Evolutionary conservation across 2,888 invertebrate species (phyloP).

Genomic region (Melanostoma mellinum): DNA sequence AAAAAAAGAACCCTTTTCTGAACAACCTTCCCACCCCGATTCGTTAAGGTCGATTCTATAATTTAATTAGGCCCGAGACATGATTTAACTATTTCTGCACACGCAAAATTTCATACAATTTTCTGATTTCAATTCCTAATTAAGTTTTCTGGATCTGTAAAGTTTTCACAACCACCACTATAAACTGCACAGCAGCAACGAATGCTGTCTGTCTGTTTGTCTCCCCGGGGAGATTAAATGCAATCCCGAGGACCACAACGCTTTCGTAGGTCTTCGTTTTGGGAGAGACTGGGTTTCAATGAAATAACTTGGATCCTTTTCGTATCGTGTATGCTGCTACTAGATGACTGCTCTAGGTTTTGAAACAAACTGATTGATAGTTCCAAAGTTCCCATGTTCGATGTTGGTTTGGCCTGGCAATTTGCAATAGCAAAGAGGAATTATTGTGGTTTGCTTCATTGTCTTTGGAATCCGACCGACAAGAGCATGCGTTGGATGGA

Average conservation of each 20-base stretch:
- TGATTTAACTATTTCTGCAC: constrained; percentile 62
- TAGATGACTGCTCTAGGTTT: constrained; percentile 47
- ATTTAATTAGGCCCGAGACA: constrained; percentile 67
- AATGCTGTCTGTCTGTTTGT: constrained; percentile 15
- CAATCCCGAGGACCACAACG: constrained; percentile 43
- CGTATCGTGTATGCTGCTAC: constrained; percentile 12
- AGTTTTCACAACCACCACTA: constrained; percentile 32
- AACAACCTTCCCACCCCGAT: constrained; percentile 48
- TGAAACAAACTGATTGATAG: constrained; percentile 66
- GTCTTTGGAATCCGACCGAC: constrained; percentile 56
- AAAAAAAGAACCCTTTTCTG: constrained; percentile 21
- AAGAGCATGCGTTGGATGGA: constrained; percentile 72
- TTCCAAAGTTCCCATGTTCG: constrained; percentile 63
- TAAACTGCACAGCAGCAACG: constrained; percentile 7
- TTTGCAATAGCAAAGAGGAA: constrained; percentile 20
- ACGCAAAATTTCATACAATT: constrained; percentile 43
- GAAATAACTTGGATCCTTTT: neutral
- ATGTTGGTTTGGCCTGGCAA: constrained; percentile 47
- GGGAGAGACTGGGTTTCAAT: constrained; percentile 11
- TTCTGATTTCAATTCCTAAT: constrained; percentile 43
- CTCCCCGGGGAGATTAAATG: constrained; percentile 58
- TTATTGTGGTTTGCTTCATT: constrained; percentile 56
- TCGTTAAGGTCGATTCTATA: constrained; percentile 62
- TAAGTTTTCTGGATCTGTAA: constrained; percentile 48
- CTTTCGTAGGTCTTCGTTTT: constrained; percentile 63